These are phyloP conservation scores for Gallinago media DNA, from an alignment of 2,113 vertebrate genomes.

Conservation along the genomic window DNA sequence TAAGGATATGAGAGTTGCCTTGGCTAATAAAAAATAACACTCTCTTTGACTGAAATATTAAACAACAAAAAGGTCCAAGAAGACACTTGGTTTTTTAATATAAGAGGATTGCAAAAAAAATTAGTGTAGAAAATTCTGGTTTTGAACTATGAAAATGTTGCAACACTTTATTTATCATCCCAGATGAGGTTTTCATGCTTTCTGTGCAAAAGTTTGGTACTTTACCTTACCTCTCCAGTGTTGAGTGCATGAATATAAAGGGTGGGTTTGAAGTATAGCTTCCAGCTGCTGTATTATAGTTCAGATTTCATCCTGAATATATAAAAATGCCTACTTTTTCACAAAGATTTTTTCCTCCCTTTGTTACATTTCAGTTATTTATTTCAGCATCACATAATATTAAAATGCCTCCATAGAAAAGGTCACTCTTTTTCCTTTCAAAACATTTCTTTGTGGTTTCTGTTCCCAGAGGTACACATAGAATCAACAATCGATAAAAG, in stretches of 20 bases:
- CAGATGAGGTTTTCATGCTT: background rate
- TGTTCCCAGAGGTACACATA: slow-evolving; percentile 65
- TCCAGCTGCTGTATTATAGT: background rate
- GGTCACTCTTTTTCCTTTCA: slow-evolving; percentile 79
- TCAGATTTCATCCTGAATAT: slow-evolving; percentile 30
- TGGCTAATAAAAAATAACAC: background rate
- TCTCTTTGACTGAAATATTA: background rate
- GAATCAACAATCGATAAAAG: slow-evolving; percentile 81
- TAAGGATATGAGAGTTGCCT: background rate
- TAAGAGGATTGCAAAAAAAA: background rate
- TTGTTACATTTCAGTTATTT: slow-evolving; percentile 69
- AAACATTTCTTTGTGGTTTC: slow-evolving; percentile 77
- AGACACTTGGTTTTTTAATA: fast-evolving
- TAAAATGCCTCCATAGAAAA: slow-evolving; percentile 79
- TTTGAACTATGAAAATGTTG: background rate
- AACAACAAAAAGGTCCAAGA: fast-evolving
- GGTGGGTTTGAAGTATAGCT: background rate
- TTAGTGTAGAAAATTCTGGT: background rate
- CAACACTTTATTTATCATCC: background rate
- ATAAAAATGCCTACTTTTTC: slow-evolving; percentile 50
- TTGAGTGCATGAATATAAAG: background rate
- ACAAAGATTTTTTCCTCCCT: background rate
- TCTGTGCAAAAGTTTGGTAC: background rate
- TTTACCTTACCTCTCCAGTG: background rate
- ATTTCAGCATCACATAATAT: slow-evolving; percentile 75